Evolutionary conservation across 30 jellyfish, hydroid and myxozoan genomes (phyloP).

Genomic region (Clytia hemisphaerica): DNA sequence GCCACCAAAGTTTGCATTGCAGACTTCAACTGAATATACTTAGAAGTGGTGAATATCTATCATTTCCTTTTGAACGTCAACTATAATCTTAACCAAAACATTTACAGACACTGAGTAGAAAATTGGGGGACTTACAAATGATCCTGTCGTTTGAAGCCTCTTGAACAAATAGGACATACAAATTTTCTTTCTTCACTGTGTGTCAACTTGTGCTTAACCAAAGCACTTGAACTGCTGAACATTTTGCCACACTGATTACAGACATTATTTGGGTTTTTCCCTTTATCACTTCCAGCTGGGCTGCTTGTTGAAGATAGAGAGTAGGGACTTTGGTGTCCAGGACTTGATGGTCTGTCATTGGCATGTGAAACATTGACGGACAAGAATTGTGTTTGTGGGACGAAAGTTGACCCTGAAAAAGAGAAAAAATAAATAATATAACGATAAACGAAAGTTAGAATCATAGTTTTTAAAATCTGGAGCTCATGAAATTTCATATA

Average conservation of each 20-base stretch:
- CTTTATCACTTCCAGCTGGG: constrained; percentile 61
- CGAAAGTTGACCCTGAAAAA: constrained; percentile 70
- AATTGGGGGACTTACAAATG: constrained; percentile 93
- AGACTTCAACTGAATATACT: too few relatives aligned
- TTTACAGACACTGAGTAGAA: too few relatives aligned
- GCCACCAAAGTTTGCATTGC: too few relatives aligned
- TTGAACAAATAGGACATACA: constrained; percentile 91
- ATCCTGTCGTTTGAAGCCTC: constrained; percentile 96
- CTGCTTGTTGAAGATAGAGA: constrained; percentile 37
- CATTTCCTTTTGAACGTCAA: too few relatives aligned
- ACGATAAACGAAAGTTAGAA: too few relatives aligned
- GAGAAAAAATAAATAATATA: too few relatives aligned
- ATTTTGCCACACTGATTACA: constrained; percentile 83
- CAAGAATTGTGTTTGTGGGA: constrained; percentile 79
- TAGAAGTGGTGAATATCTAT: too few relatives aligned
- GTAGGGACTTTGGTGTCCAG: constrained; percentile 89
- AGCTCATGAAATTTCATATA: too few relatives aligned
- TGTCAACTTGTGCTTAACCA: constrained; percentile 88
- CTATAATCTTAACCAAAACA: too few relatives aligned
- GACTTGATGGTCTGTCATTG: constrained; percentile 69
- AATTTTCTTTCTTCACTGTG: constrained; percentile 94
- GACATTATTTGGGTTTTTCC: constrained; percentile 33
- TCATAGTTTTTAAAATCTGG: too few relatives aligned
- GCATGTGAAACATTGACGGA: constrained; percentile 58
- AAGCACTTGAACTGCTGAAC: constrained; percentile 96